phyloP scores from a whole-genome alignment of 2,113 vertebrate species.

The Sprattus sprattus region DNA sequence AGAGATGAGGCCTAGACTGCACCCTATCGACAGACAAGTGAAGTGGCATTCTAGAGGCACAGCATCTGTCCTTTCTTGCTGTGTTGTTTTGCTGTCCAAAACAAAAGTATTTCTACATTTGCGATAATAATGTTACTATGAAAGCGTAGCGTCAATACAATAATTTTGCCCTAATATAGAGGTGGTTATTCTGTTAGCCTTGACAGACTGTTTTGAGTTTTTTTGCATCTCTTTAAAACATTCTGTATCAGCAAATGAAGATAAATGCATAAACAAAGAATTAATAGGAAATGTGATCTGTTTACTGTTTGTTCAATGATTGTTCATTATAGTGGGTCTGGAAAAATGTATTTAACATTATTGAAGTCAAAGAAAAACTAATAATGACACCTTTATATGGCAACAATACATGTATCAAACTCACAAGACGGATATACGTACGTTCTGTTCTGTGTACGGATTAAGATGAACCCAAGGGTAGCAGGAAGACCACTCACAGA shows the following conservation, averaged over 20 bases:
- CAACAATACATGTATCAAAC: neutral
- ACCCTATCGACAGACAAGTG: conserved; percentile 3
- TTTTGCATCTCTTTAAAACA: too few species aligned
- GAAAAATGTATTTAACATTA: neutral
- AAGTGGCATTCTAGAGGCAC: neutral
- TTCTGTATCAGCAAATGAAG: neutral
- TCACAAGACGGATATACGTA: neutral
- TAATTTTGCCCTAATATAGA: too few species aligned
- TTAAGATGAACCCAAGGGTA: neutral
- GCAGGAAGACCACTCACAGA: neutral
- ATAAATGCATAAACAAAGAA: neutral
- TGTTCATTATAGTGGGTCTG: neutral
- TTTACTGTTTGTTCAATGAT: neutral
- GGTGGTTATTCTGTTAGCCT: too few species aligned
- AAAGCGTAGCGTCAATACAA: too few species aligned
- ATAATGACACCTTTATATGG: neutral
- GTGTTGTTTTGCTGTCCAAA: neutral
- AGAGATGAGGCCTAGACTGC: neutral
- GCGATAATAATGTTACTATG: too few species aligned
- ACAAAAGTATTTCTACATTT: too few species aligned
- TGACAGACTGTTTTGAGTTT: too few species aligned
- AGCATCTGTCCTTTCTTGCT: neutral
- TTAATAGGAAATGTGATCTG: neutral
- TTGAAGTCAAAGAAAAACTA: neutral
- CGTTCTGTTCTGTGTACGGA: neutral